Percentiles rank a stretch among this genome's conserved stretches.
Conservation (phyloP, 2,888 invertebrate genomes). For the Athripsodes cinereus region DNA sequence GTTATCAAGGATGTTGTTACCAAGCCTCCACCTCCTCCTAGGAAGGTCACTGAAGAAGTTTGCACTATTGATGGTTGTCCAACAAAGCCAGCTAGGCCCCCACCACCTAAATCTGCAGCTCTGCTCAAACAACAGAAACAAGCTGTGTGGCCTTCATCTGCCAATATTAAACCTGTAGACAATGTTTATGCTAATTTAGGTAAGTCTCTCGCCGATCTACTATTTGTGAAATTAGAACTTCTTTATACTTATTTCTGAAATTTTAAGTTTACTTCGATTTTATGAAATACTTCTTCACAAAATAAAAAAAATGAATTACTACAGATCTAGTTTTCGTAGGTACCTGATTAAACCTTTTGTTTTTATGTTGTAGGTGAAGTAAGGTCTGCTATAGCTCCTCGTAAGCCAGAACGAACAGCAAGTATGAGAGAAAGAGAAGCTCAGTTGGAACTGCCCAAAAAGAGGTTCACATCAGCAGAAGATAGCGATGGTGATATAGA, state of each 20-base stretch:
- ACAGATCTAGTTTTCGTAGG: neutral
- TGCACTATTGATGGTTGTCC: slow-evolving; percentile 44
- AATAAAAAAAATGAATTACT: no score
- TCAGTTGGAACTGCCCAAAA: slow-evolving; percentile 54
- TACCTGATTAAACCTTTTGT: neutral
- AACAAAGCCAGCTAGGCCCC: slow-evolving; percentile 64
- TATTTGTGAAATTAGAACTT: neutral
- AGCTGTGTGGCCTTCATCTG: slow-evolving; percentile 41
- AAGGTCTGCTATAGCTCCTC: slow-evolving; percentile 71
- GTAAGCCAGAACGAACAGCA: slow-evolving; percentile 80
- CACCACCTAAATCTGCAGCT: slow-evolving; percentile 65
- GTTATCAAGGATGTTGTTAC: slow-evolving; percentile 41
- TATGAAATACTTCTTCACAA: neutral
- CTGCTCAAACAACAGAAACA: slow-evolving; percentile 56
- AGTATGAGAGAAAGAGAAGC: slow-evolving; percentile 78
- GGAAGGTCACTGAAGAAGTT: slow-evolving; percentile 49
- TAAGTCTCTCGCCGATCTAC: slow-evolving; percentile 34
- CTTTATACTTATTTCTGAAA: no score
- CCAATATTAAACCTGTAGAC: slow-evolving; percentile 41
- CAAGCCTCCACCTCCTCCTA: slow-evolving; percentile 75
- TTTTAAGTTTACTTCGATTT: neutral
- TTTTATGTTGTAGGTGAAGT: slow-evolving; percentile 59
- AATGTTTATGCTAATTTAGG: slow-evolving; percentile 78
- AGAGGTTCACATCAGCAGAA: slow-evolving; percentile 44
- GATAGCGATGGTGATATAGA: slow-evolving; percentile 48